Evolutionary conservation across 2,797 vertebrate species (phyloP).

Genomic region (Acanthurus lineatus): DNA sequence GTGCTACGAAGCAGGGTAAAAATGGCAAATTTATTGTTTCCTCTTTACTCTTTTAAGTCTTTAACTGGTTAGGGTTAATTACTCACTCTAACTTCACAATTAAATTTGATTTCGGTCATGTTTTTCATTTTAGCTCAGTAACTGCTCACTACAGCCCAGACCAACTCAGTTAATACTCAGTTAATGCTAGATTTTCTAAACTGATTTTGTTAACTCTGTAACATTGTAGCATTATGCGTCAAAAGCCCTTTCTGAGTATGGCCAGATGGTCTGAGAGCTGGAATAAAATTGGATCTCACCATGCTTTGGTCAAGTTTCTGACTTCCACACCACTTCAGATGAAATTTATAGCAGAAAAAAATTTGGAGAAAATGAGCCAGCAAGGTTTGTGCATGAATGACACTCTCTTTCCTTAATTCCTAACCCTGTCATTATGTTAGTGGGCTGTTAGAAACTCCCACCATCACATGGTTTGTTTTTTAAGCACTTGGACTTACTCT

Average conservation of each 20-base stretch:
- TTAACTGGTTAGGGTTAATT: background rate
- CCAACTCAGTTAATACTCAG: background rate
- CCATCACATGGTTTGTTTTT: slow-evolving; percentile 1
- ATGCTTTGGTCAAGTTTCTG: background rate
- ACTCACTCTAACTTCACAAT: background rate
- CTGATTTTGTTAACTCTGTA: background rate
- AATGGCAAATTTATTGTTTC: background rate
- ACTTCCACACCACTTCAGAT: background rate
- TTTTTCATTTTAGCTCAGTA: background rate
- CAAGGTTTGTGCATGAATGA: slow-evolving; percentile 4
- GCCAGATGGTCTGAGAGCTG: slow-evolving; percentile 9
- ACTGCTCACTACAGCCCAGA: background rate
- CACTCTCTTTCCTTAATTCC: slow-evolving; percentile 6
- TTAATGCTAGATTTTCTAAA: background rate
- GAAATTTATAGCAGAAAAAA: background rate
- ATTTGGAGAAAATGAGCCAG: background rate
- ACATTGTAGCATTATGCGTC: background rate
- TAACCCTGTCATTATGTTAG: slow-evolving; percentile 31
- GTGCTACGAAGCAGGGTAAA: background rate
- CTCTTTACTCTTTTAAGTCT: background rate
- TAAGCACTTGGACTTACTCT: background rate
- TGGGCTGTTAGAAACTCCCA: slow-evolving; percentile 7
- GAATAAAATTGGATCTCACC: background rate
- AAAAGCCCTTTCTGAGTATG: background rate
- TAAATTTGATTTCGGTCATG: background rate